These are phyloP conservation scores for Cynodonichthys magdalenae DNA, from an alignment of 2,797 vertebrate species.

Conservation along the genomic window DNA sequence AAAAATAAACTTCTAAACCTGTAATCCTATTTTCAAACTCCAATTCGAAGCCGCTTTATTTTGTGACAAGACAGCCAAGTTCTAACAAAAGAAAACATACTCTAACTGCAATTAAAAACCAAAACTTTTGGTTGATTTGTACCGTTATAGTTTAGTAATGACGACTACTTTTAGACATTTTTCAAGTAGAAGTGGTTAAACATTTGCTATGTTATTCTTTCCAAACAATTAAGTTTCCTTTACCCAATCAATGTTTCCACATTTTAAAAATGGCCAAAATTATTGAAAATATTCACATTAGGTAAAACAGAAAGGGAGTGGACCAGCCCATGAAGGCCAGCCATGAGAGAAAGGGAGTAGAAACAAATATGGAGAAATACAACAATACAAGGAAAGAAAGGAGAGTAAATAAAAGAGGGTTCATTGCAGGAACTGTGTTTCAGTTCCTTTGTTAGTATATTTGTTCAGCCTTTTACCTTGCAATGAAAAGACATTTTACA, in stretches of 20 bases:
- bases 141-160: not conserved
- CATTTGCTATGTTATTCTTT: not conserved
- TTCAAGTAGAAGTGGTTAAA: too few species aligned
- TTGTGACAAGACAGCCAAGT: too few species aligned
- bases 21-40: too few species aligned
- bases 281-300: not conserved
- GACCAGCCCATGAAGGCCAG: not conserved
- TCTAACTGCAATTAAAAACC: not conserved
- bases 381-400: not conserved
- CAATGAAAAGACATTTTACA: not conserved
- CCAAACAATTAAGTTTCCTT: not conserved
- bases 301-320: not conserved
- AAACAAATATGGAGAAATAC: rapidly evolving
- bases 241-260: not conserved
- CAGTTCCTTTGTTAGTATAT: slow-evolving; percentile 2
- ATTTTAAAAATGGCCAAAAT: not conserved
- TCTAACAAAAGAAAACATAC: not conserved
- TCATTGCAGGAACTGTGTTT: slow-evolving; percentile 3
- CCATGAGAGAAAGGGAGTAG: not conserved
- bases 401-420: not conserved
- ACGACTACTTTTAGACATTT: too few species aligned
- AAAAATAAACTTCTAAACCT: too few species aligned
- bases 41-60: too few species aligned
- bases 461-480: slow-evolving; percentile 6
- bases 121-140: not conserved